These are phyloP conservation scores for Pristionchus arcanus DNA, from an alignment of 2,888 invertebrate genomes.

Conservation along the genomic window DNA sequence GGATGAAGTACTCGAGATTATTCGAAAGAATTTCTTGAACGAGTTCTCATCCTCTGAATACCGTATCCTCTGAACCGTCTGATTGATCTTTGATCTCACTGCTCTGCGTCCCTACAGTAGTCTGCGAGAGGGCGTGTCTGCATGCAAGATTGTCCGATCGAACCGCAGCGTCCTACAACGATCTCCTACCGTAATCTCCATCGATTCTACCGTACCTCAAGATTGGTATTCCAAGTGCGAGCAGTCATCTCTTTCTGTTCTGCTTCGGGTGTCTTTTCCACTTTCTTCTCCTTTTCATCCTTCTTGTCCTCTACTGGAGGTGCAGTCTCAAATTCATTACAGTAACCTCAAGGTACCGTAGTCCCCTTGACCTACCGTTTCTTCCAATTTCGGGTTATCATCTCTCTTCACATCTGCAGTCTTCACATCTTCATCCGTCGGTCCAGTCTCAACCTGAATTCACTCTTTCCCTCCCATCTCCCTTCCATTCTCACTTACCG, in stretches of 20 bases:
- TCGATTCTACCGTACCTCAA: not conserved
- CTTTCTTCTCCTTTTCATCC: conserved; percentile 5
- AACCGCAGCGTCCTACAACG: not conserved
- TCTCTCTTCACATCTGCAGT: not conserved
- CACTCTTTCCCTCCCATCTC: too few species aligned
- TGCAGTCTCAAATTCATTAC: not conserved
- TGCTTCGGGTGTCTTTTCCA: not conserved
- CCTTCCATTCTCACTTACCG: not conserved
- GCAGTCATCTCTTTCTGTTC: not conserved
- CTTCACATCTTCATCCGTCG: conserved; percentile 27
- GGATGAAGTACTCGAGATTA: conserved; percentile 8
- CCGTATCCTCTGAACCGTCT: not conserved
- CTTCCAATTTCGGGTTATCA: not conserved
- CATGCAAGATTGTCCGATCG: not conserved
- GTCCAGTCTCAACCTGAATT: not conserved
- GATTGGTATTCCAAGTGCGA: conserved; percentile 5
- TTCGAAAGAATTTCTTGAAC: conserved; percentile 33
- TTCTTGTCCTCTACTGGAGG: not conserved
- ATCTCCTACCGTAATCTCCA: not conserved
- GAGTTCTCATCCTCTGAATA: conserved; percentile 40
- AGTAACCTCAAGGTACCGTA: not conserved
- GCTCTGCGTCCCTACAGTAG: not conserved
- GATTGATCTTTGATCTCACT: conserved; percentile 32
- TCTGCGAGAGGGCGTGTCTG: conserved; percentile 19
- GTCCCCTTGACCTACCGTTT: not conserved